phyloP scores from a whole-genome alignment of 1,140 invertebrate species.

The Rhopalosiphum maidis region DNA sequence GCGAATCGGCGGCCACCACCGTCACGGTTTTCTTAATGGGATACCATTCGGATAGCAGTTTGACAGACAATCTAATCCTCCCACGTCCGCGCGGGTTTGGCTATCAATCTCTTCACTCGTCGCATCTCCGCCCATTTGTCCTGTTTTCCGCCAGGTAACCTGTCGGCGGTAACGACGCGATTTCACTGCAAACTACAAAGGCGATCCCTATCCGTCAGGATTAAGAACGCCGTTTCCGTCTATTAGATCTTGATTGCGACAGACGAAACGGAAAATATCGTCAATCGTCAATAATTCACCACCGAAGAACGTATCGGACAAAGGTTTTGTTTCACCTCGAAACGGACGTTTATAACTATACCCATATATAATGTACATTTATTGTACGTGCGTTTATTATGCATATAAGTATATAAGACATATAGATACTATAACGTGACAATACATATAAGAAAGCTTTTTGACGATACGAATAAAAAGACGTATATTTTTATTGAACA shows the following conservation, averaged over 20 bases:
- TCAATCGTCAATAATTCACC: background rate
- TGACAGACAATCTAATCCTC: background rate
- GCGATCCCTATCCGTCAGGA: background rate
- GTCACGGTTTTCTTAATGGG: background rate
- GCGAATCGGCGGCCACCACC: background rate
- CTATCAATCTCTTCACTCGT: slow-evolving; percentile 5
- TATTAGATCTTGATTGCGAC: background rate
- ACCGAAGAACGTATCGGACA: background rate
- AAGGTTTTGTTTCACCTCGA: background rate
- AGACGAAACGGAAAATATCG: background rate
- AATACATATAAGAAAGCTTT: too few species aligned
- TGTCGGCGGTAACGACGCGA: background rate
- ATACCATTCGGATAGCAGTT: background rate
- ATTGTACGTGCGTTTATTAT: too few species aligned
- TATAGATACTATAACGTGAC: too few species aligned
- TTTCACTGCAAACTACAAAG: slow-evolving; percentile 15
- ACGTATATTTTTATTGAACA: too few species aligned
- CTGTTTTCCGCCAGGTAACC: background rate
- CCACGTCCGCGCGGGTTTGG: background rate
- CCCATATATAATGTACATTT: too few species aligned
- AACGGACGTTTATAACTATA: background rate
- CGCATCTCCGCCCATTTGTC: background rate
- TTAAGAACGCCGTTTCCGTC: background rate
- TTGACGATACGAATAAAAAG: too few species aligned
- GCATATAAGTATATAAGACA: too few species aligned